phyloP scores from a whole-genome alignment of 2,113 vertebrate species.

The Chaetodon trifascialis region DNA sequence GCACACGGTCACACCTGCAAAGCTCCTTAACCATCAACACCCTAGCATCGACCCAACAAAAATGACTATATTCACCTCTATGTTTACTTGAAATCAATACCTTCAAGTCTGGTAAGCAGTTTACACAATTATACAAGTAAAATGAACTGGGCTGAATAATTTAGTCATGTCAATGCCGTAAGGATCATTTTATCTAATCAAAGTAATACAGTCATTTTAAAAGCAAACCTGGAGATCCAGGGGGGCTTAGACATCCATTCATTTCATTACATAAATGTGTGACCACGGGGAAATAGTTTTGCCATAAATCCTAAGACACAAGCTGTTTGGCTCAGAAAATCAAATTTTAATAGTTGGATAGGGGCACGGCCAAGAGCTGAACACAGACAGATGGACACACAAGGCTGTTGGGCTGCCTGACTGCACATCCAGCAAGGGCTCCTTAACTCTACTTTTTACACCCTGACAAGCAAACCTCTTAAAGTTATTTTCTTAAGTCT shows the following conservation, averaged over 20 bases:
- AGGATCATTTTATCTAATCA: not conserved
- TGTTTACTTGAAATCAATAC: not conserved
- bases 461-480: slow-evolving; percentile 1
- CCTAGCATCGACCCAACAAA: not conserved
- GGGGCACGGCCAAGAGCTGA: not conserved
- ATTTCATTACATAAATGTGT: not conserved
- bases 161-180: no score
- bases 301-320: not conserved
- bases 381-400: slow-evolving; percentile 26
- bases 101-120: not conserved
- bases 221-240: not conserved
- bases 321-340: slow-evolving; percentile 13
- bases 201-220: not conserved
- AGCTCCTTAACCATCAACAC: not conserved
- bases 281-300: not conserved
- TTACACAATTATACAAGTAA: not conserved
- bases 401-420: not conserved
- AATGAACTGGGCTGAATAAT: not conserved
- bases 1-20: not conserved
- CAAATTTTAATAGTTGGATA: slow-evolving; percentile 21
- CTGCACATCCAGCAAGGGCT: not conserved
- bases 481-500: slow-evolving; percentile 15
- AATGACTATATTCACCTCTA: not conserved
- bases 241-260: not conserved
- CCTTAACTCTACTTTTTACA: slow-evolving; percentile 26